Evolutionary conservation across 2,888 invertebrate species (phyloP).

Genomic region (Corythucha ciliata): DNA sequence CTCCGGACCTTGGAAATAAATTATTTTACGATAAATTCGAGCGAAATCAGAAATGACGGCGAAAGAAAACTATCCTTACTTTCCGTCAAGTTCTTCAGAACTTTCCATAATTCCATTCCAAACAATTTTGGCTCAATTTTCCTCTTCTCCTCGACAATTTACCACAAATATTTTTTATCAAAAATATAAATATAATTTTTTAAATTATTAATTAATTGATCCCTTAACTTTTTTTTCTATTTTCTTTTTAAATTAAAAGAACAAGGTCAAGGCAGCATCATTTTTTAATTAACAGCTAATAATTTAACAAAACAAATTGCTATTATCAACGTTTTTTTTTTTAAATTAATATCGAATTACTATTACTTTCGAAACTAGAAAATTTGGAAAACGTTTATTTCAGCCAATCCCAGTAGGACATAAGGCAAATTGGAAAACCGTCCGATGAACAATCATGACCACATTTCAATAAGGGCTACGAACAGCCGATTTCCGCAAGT

Average conservation of each 20-base stretch:
- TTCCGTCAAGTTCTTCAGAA: conserved; percentile 8
- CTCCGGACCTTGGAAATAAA: background rate
- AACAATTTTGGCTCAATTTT: background rate
- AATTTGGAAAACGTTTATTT: too few relatives aligned
- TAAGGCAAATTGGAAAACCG: too few relatives aligned
- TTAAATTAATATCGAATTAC: too few relatives aligned
- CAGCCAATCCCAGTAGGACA: too few relatives aligned
- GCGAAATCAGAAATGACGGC: background rate
- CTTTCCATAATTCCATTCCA: conserved; percentile 22
- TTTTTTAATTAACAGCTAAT: too few relatives aligned
- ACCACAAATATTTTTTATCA: conserved; percentile 8
- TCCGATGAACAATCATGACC: too few relatives aligned
- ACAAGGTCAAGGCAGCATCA: too few relatives aligned
- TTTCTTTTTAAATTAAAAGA: conserved; percentile 14
- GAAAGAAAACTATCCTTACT: background rate
- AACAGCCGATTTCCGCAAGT: too few relatives aligned
- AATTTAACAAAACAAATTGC: too few relatives aligned
- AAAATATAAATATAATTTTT: background rate
- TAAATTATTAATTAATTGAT: conserved; percentile 16
- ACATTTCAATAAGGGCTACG: too few relatives aligned
- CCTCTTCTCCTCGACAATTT: background rate
- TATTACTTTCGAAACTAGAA: too few relatives aligned
- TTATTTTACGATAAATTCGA: background rate
- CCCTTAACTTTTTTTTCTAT: conserved; percentile 4
- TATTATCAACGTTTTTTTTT: too few relatives aligned